Evolutionary conservation across 1,140 invertebrate genomes (phyloP), one percentile per base, ranked within the genome.

Genomic region (Phymorhynchus buccinoides): DNA sequence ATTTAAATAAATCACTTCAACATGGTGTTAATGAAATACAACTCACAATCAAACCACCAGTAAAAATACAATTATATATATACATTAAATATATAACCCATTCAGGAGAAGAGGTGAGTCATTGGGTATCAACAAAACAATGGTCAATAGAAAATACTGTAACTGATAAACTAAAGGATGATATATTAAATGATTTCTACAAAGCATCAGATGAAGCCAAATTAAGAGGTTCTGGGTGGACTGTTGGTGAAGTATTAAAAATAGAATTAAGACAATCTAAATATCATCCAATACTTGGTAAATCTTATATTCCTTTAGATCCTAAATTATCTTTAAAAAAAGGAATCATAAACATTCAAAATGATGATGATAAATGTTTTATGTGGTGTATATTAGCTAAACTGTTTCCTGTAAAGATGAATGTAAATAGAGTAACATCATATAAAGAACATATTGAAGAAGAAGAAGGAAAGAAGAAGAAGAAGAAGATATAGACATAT

Each of bases 281-380:
- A 77, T 77, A 77, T 77, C 18, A 39, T 12, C 75, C 75, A 0
- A 37, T 77, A 6, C 22, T 22, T 30, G 32, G 35, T 3, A 77
- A 32, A 4, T 35, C 30, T 4, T 37, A 80, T 44, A 39, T 80
- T 80, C 79, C 79, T 42, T 48, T 80, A 22, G 6, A 27, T 27
- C 6, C 37, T 14, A 22, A 4, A 44, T 3, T 80, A 48, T 4
- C 1, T 2, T 1, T 41, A 3, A 80, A 80, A 44, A 80, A 80
- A 42, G 79, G 0, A 22, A 80, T 80, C 22, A 32, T 80, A 3
- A 80, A 80, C 44, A 42, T 80, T 27, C 37, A 77, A 77, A 77
- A 77, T 32, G 30, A 77, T 2, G 30, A 77, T n/a, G 3, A 77
- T 2, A 80, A 80, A 35, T 39, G 1, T 39, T 80, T 35, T 42